phyloP scores from a whole-genome alignment of 2,113 vertebrate species.

The Campylorhamphus procurvoides region DNA sequence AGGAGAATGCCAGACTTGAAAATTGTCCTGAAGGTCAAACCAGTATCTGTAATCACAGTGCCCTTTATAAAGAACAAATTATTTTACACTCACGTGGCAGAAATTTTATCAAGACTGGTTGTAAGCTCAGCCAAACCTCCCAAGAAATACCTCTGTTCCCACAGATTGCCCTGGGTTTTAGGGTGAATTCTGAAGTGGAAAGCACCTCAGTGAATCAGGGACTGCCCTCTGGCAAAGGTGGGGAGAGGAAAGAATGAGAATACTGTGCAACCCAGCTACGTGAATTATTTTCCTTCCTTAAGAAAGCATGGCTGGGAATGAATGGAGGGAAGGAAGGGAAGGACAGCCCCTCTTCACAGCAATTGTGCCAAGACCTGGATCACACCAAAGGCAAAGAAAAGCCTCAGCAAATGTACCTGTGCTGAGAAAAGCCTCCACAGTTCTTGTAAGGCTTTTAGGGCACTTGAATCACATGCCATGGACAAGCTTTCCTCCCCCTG shows the following conservation, averaged over 20 bases:
- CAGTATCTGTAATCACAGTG: not conserved
- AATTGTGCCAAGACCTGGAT: not conserved
- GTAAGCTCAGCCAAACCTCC: not conserved
- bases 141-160: not conserved
- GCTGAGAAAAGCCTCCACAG: not conserved
- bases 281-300: not conserved
- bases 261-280: not conserved
- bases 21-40: not conserved
- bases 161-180: not conserved
- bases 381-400: not conserved
- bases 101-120: not conserved
- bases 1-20: not conserved
- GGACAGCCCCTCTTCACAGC: not conserved
- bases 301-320: not conserved
- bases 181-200: not conserved
- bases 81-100: not conserved
- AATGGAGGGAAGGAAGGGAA: not conserved
- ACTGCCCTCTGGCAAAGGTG: not conserved
- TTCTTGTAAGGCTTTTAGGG: not conserved
- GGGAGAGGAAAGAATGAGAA: not conserved
- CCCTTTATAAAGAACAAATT: not conserved
- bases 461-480: not conserved
- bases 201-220: not conserved
- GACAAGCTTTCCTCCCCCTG: not conserved
- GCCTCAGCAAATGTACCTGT: not conserved